Conservation (phyloP, 92 coral and sea anemone genomes). For the Ricordea florida region DNA sequence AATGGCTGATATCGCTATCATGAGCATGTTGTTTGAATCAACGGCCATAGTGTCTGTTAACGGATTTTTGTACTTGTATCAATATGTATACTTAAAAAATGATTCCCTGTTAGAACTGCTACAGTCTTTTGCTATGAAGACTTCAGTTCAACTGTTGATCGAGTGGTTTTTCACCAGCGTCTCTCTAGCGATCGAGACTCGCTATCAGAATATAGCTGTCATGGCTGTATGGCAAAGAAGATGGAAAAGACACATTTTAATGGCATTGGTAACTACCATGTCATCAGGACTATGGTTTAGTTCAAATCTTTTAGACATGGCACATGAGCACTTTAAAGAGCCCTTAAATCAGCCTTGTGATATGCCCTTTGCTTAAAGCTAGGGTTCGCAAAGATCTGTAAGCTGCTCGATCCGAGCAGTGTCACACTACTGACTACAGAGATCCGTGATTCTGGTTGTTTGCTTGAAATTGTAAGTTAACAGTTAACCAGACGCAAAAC, state of each 20-base stretch:
- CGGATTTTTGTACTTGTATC: not conserved
- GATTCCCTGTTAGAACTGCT: not conserved
- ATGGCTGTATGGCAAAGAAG: constrained; percentile 38
- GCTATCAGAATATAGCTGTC: constrained; percentile 39
- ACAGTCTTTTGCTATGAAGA: not conserved
- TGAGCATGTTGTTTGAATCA: constrained; percentile 26
- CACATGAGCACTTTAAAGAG: not conserved
- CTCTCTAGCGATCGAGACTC: constrained; percentile 34
- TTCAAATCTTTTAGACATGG: not conserved
- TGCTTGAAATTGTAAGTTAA: too few relatives aligned
- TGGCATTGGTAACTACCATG: not conserved
- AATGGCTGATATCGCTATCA: constrained; percentile 31
- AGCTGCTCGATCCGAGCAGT: too few relatives aligned
- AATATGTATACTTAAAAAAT: not conserved
- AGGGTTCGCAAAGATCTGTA: too few relatives aligned
- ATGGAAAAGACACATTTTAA: constrained; percentile 15
- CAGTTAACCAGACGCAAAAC: too few relatives aligned
- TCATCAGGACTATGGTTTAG: not conserved
- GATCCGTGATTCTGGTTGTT: too few relatives aligned
- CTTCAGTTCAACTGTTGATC: constrained; percentile 12
- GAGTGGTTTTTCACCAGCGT: constrained; percentile 42
- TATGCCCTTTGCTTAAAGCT: not conserved
- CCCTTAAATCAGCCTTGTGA: not conserved
- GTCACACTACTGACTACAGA: too few relatives aligned
- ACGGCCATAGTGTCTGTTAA: constrained; percentile 18